These are phyloP conservation scores for Porphyrio hochstetteri DNA, from an alignment of 2,113 vertebrate genomes.

Conservation along the genomic window DNA sequence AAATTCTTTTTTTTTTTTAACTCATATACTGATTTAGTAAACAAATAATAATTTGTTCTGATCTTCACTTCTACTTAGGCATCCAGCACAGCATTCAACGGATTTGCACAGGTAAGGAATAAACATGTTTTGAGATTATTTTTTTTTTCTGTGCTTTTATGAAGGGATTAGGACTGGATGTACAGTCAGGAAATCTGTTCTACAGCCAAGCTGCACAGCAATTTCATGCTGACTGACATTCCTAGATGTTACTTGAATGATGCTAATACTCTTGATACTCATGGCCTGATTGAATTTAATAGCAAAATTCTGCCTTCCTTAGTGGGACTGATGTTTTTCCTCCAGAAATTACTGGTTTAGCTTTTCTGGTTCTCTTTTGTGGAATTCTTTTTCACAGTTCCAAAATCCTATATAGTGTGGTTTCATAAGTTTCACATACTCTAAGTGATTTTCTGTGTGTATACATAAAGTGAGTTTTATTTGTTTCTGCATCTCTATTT, in stretches of 20 bases:
- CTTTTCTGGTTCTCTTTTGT: not conserved
- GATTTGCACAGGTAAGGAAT: slow-evolving; percentile 86
- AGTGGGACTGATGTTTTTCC: not conserved
- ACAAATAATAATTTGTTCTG: slow-evolving; percentile 32
- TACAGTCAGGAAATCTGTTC: not conserved
- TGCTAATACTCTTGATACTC: not conserved
- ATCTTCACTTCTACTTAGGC: slow-evolving; percentile 79
- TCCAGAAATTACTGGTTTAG: not conserved
- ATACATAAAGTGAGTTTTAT: not conserved
- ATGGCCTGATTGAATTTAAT: not conserved
- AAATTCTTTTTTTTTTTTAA: slow-evolving; percentile 9
- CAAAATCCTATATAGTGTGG: not conserved
- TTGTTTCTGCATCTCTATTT: not conserved
- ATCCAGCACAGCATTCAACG: slow-evolving; percentile 84
- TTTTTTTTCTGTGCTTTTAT: not conserved
- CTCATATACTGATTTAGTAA: not conserved
- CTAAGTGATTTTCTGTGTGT: not conserved
- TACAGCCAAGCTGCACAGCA: not conserved
- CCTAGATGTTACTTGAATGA: not conserved
- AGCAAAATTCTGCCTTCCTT: not conserved
- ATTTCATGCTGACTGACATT: not conserved
- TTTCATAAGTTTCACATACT: not conserved
- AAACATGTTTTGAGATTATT: not conserved
- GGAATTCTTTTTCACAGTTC: not conserved
- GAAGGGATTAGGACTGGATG: not conserved